Conservation (phyloP, 2,797 vertebrate species). For the Micromesistius poutassou region DNA sequence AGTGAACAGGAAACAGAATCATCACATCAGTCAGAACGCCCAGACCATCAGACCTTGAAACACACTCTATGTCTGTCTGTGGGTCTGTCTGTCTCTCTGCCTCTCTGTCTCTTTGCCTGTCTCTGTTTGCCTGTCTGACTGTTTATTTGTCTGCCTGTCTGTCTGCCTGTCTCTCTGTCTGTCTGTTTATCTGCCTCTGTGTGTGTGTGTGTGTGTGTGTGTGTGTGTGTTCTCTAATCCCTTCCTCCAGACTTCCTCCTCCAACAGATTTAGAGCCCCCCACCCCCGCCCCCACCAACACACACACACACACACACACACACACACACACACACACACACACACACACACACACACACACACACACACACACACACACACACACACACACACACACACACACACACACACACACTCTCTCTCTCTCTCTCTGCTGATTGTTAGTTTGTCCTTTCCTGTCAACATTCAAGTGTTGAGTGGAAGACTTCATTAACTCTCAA, state of each 20-base stretch:
- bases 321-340: too few species aligned
- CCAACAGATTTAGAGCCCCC: conserved; percentile 74
- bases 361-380: conserved; percentile 57
- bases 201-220: conserved; percentile 37
- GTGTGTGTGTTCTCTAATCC: conserved; percentile 71
- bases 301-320: conserved; percentile 57
- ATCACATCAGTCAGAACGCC: conserved; percentile 65
- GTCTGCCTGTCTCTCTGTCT: conserved; percentile 30
- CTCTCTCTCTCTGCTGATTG: conserved; percentile 2
- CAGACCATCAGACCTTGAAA: conserved; percentile 65
- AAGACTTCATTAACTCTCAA: conserved; percentile 2
- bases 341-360: too few species aligned
- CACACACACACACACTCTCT: conserved; percentile 62
- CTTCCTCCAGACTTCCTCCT: conserved; percentile 82
- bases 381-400: conserved; percentile 59
- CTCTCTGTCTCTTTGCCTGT: conserved; percentile 34
- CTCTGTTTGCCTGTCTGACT: conserved; percentile 31
- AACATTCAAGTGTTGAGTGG: conserved; percentile 1
- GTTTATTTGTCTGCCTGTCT: conserved; percentile 29
- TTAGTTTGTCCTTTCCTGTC: neutral
- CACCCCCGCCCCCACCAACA: conserved; percentile 41
- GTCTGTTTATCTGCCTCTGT: conserved; percentile 32
- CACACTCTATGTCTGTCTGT: conserved; percentile 33
- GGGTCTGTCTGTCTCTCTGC: conserved; percentile 34
- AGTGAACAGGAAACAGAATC: conserved; percentile 69